These are phyloP conservation scores for Ramazzottius varieornatus DNA, from an alignment of 2,888 invertebrate genomes.

Conservation along the genomic window DNA sequence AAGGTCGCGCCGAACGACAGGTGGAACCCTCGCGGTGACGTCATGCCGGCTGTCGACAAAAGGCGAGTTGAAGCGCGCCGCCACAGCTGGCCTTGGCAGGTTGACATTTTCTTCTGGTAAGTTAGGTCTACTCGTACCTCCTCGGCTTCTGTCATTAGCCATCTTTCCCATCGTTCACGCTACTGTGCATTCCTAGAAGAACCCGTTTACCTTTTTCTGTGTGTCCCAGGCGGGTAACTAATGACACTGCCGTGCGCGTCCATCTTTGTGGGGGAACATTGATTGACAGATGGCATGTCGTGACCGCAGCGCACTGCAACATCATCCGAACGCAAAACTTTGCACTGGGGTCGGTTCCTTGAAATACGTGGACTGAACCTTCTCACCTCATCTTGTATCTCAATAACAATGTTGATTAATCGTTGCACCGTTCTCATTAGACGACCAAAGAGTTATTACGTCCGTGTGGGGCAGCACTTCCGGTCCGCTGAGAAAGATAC, in stretches of 20 bases:
- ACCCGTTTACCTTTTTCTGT: too few relatives aligned
- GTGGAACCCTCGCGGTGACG: background rate
- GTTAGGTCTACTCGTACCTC: too few relatives aligned
- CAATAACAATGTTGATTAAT: too few relatives aligned
- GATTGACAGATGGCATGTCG: background rate
- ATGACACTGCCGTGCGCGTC: background rate
- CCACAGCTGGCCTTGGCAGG: constrained; percentile 4
- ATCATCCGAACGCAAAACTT: background rate
- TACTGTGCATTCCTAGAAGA: too few relatives aligned
- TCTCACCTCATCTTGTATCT: too few relatives aligned
- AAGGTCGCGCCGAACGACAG: background rate
- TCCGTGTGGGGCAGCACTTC: background rate
- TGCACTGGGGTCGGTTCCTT: background rate
- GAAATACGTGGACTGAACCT: too few relatives aligned
- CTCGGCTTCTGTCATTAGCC: too few relatives aligned
- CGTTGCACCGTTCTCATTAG: background rate
- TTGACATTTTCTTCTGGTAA: constrained; percentile 1
- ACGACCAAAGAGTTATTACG: constrained; percentile 3
- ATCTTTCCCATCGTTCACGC: too few relatives aligned
- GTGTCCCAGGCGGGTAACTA: background rate
- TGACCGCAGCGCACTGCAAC: background rate
- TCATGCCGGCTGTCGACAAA: background rate
- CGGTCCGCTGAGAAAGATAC: background rate
- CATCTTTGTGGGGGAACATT: background rate
- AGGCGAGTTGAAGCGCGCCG: background rate